phyloP scores from a whole-genome alignment of 2,797 vertebrate genomes.

The Scyliorhinus canicula region DNA sequence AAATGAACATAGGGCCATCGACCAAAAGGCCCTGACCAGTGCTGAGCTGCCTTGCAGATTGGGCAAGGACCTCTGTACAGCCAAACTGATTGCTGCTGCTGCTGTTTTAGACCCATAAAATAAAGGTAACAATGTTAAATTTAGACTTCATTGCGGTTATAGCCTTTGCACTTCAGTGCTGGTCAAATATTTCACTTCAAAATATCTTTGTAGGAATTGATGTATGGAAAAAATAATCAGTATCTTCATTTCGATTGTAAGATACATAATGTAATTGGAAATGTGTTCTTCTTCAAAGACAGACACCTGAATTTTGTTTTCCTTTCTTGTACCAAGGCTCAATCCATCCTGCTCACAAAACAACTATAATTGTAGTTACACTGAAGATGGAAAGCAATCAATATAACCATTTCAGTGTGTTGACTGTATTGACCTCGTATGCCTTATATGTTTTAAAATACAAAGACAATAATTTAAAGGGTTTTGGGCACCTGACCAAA shows the following conservation, averaged over 20 bases:
- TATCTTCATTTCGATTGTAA: background rate
- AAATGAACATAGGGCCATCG: background rate
- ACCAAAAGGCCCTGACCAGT: background rate
- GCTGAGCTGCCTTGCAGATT: too few species aligned
- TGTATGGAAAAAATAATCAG: background rate
- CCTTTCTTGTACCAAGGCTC: background rate
- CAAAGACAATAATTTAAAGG: background rate
- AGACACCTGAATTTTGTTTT: background rate
- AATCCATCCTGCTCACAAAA: slow-evolving; percentile 26
- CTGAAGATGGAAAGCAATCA: background rate
- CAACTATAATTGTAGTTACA: background rate
- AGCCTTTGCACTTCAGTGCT: background rate
- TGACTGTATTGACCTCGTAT: background rate
- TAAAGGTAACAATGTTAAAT: background rate
- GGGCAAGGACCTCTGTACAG: background rate
- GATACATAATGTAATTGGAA: background rate
- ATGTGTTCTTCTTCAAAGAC: too few species aligned
- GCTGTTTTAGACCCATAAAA: background rate
- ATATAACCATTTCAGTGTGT: slow-evolving; percentile 10
- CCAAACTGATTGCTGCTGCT: background rate
- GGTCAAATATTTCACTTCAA: background rate
- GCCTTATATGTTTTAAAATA: background rate
- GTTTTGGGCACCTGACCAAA: background rate
- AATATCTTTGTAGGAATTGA: background rate
- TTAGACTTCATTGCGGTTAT: background rate